Evolutionary conservation across 2,113 vertebrate genomes (phyloP), one percentile per base, ranked within the genome.

Genomic region (Channa maculata): DNA sequence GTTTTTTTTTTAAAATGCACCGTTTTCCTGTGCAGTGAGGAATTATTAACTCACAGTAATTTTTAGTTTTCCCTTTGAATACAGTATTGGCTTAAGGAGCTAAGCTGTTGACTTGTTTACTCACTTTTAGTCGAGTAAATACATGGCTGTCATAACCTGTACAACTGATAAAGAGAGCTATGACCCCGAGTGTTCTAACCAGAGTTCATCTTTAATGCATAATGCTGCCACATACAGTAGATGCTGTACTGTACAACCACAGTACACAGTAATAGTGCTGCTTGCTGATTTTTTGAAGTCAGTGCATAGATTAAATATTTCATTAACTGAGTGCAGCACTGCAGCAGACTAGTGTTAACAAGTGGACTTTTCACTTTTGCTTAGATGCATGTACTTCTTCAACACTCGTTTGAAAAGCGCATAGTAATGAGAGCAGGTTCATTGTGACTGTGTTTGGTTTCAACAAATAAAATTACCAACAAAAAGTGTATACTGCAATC

Each of bases 311-410:
- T 62, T 8, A 12, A 33, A 62, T 54, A 15, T 68, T 60, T 36
- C 45, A 48, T 62, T 68, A 8, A 62, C n/a, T 10, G 6, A 46
- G 10, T 53, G 55, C 49, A 60, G 54, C 46, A 45, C 6, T 24
- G 9, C 6, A 4, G 39, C 24, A 45, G 48, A 63, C 34, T 66
- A 11, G 38, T n/a, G n/a, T n/a, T n/a, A n/a, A n/a, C n/a, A n/a
- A n/a, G n/a, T 49, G 33, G 54, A 41, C n/a, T 36, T 67, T 39
- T n/a, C 14, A 60, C 50, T 39, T 38, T 9, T 4, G 5, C 15
- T 38, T 14, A 38, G 14, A 63, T 71, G 59, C 39, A 54, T 41
- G 11, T 38, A 50, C 53, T 76, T 14, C 24, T 24, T 24, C 24
- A 24, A 24, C 1, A 24, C 24, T 24, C 1, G 24, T 24, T 24